Percentiles rank a stretch among this genome's conserved stretches.
Evolutionary conservation across 2,113 vertebrate genomes (phyloP).

Genomic region (Pontoporia blainvillei): DNA sequence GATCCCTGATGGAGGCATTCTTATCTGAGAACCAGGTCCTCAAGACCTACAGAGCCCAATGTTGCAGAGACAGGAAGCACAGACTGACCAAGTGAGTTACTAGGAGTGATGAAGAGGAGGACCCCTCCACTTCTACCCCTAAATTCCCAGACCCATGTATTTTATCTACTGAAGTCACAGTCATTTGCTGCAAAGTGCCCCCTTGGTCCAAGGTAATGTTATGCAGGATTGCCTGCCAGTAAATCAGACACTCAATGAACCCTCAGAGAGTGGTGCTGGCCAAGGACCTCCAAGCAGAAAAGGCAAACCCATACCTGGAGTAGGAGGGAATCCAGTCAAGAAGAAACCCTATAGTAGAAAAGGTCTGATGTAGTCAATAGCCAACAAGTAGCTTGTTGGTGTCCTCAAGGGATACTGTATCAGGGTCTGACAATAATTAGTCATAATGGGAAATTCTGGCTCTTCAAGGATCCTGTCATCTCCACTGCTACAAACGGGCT

Average conservation of each 20-base stretch:
- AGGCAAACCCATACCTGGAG: neutral
- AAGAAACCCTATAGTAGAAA: neutral
- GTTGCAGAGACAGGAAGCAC: neutral
- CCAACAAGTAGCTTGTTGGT: neutral
- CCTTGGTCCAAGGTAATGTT: neutral
- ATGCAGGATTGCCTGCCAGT: neutral
- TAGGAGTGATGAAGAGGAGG: neutral
- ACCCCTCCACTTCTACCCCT: neutral
- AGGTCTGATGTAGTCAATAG: neutral
- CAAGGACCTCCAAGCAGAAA: neutral
- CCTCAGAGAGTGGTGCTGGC: neutral
- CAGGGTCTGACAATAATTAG: neutral
- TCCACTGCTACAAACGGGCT: neutral
- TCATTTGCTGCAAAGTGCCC: neutral
- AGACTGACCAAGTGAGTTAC: neutral
- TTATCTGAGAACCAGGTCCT: neutral
- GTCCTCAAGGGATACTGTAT: neutral
- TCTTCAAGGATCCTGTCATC: neutral
- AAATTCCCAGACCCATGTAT: neutral
- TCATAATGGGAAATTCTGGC: neutral
- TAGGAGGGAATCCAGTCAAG: neutral
- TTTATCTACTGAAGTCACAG: neutral
- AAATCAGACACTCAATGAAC: neutral
- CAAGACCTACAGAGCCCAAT: neutral
- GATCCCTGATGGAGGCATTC: neutral